Evolutionary conservation across 2,797 vertebrate genomes (phyloP), one percentile per base, ranked within the genome.

Genomic region (Borostomias antarcticus): DNA sequence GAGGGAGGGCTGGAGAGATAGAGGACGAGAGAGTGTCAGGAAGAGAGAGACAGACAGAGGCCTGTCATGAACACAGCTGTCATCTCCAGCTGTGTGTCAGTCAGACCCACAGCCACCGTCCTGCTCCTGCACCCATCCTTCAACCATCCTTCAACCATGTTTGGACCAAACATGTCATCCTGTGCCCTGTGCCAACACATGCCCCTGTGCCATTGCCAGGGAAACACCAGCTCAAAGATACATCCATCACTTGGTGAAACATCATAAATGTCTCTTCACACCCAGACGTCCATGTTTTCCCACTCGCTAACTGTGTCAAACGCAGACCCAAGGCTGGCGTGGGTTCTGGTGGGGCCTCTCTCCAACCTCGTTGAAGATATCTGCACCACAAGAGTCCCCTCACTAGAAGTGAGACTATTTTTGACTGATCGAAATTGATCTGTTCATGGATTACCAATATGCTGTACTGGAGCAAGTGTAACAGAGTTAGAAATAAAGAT

Each of bases 71-170:
- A 83, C 80, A 80, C 71, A 65, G 70, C 79, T 76, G 81, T 81
- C 80, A 78, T 47, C 64, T 62, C 63, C 69, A 66, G 69, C 78
- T 85, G 9, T 80, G 82, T 85, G 87, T 87, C 89, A 89, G 70
- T 91, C 89, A 83, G 29, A 30, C 74, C 73, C 74, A 89, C 89
- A 89, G 74, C 59, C 81, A 72, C 73, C 80, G 78, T 85, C 88
- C 87, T 82, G 83, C 82, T 80, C 85, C 73, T 73, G 86, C 85
- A 82, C 84, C 81, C 52, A 63, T 89, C 89, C 85, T 83, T 90
- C 88, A 88, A 88, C 81, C 52, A 63, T 89, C 89, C 85, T 83
- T 90, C 88, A 88, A 88, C 91, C 89, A 89, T 81, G 58, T 83
- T 73, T 10, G 77, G 77, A 76, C 79, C 83, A 51, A 86, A 90